Base-by-base conservation (phyloP, 2,113 vertebrate genomes). In the Erinaceus europaeus region DNA sequence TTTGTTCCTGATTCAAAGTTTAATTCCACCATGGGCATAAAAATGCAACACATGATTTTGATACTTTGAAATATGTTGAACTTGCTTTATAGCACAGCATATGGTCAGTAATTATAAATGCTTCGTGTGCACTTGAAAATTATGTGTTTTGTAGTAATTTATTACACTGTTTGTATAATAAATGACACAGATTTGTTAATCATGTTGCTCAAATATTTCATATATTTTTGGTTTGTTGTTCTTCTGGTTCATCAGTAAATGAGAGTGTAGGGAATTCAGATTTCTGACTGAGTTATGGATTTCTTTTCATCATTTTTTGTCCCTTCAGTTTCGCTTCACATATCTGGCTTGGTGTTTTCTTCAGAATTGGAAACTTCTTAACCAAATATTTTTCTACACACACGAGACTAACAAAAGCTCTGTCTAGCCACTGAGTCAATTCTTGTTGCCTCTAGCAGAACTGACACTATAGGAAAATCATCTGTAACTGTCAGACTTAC, bases 71-170 rank as follows among this genome's bases (percentile, higher is more conserved):
- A 55, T 82, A 73, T 48, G 9, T 77, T 77, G 14, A 81, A 83
- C 62, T 78, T 91, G 17, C 61, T 89, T 90, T 86, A 57, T n/a
- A 86, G 46, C 40, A 29, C n/a, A 89, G 20, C 21, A 83, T 62
- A 36, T 42, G n/a, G 72, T 71, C 50, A 64, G 29, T 57, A 50
- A 73, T 88, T 90, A 3, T 73, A 73, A 73, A 82, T 62, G 5
- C 72, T 86, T 38, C 17, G 14, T 74, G 69, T 72, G 36, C 32
- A 57, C 57, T 93, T 80, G 36, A 82, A 78, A 86, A 74, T 69
- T 65, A 62, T 80, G 40, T 79, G 32, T n/a, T 59, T 85, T 71
- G 46, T 79, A 4, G 4, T 25, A 21, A 72, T 77, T 81, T 86
- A 83, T 57, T 69, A 9, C 20, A 57, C 1, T 75, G 6, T 65